These are phyloP conservation scores for Strix occidentalis DNA, from an alignment of 2,797 vertebrate genomes.

Conservation along the genomic window DNA sequence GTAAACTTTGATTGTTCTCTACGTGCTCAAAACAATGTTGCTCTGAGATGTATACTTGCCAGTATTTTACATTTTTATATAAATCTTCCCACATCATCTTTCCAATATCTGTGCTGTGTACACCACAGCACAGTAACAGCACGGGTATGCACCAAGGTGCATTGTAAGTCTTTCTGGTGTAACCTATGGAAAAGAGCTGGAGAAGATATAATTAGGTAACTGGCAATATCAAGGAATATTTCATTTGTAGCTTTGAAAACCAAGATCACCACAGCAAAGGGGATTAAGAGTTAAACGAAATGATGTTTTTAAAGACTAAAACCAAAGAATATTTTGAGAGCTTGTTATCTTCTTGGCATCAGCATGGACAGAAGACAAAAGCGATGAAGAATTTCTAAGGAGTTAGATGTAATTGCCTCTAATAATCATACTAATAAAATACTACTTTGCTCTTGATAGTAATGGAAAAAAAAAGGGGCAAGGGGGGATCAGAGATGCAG, in stretches of 20 bases:
- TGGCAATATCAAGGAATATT: neutral
- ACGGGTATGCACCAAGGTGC: neutral
- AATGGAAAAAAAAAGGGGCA: neutral
- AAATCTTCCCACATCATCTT: neutral
- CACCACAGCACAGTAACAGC: neutral
- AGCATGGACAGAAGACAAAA: neutral
- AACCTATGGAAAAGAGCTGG: neutral
- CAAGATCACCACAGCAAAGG: neutral
- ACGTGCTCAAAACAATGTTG: accelerated
- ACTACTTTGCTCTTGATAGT: neutral
- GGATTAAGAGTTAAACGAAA: neutral
- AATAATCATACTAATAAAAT: neutral
- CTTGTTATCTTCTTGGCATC: neutral
- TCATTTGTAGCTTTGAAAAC: neutral
- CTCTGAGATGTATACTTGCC: accelerated
- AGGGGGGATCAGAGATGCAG: neutral
- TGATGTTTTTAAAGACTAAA: neutral
- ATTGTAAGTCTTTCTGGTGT: neutral
- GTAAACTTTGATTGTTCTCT: neutral
- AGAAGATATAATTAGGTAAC: neutral
- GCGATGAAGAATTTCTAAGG: neutral
- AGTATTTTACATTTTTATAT: accelerated
- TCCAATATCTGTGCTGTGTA: neutral
- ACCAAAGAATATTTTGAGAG: neutral
- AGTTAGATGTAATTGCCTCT: neutral